Evolutionary conservation across 2,113 vertebrate genomes (phyloP).

Genomic region (Megaceryle torquata): DNA sequence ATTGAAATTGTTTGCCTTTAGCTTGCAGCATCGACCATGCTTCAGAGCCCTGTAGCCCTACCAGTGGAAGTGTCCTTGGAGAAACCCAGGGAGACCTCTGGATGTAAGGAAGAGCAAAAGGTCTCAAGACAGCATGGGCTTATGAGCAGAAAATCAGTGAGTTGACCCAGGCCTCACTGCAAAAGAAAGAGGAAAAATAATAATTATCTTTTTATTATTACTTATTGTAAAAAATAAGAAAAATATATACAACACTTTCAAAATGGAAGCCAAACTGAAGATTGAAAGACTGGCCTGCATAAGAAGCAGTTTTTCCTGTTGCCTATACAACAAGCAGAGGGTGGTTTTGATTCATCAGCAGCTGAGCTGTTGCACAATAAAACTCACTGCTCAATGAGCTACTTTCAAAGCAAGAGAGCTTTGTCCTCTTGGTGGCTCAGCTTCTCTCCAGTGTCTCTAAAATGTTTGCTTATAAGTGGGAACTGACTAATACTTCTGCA

Average conservation of each 20-base stretch:
- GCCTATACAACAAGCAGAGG: background rate
- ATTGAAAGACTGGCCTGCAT: background rate
- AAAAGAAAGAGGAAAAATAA: background rate
- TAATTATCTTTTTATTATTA: background rate
- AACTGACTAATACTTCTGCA: background rate
- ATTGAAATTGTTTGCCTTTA: background rate
- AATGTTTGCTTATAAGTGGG: background rate
- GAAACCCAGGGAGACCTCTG: background rate
- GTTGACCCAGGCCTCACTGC: background rate
- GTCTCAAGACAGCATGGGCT: background rate
- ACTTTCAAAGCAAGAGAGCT: background rate
- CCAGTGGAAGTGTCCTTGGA: background rate
- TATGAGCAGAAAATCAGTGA: background rate
- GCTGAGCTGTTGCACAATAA: background rate
- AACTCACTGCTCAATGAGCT: background rate
- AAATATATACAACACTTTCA: background rate
- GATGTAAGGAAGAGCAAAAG: background rate
- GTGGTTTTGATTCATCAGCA: background rate
- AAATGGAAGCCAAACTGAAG: background rate
- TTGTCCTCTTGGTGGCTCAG: background rate
- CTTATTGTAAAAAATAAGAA: background rate
- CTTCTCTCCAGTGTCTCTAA: background rate
- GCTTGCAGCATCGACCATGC: background rate
- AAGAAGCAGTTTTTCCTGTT: background rate
- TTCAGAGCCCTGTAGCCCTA: background rate